Base-by-base conservation (phyloP, 2,113 vertebrate genomes). In the Albula glossodonta region DNA sequence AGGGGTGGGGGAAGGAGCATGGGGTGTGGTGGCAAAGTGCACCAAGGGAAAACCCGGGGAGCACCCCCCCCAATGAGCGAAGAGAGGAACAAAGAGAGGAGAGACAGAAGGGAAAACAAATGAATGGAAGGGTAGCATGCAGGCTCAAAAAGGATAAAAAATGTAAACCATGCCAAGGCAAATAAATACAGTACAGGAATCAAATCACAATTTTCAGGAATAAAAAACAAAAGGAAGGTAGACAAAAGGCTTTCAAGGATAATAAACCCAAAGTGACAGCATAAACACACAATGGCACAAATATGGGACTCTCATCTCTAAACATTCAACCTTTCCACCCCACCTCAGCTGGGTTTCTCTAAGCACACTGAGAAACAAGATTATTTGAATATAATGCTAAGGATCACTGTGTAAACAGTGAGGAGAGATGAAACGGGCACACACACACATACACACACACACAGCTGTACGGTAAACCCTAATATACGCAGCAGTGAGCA, bases 41-140 rank as follows among this genome's bases (percentile, higher is more conserved):
- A 41, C 31, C 31, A 41, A 41, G 31, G 31, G 31, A 41, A 88
- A 80, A 88, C 25, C 77, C 56, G 31, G 80, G 89, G 83, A 22
- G 87, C 85, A 84, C 60, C 60, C 60, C 57, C 86, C 87, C 86
- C 89, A 90, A 89, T 9, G 84, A 89, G 78, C 51, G 84, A 51
- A 57, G 84, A 84, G 66, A 78, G 84, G 63, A 31, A 91, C 50
- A 90, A 89, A 92, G 53, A 83, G 89, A 91, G 93, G 60, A 90
- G 52, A 77, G 83, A 93, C 31, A 41, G 31, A 41, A 41, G 31
- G 31, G 87, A n/a, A 0, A 13, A 87, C 7, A 19, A 22, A 19
- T 22, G 60, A 22, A 15, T 85, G 25, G 15, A 53, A 51, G 3
- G 49, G 5, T 9, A 84, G 51, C 10, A 78, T 78, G 49, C 51